A percentile compares a stretch with the other conserved stretches of the same genome.
These are phyloP conservation scores for Diorhabda carinulata DNA, from an alignment of 1,140 invertebrate species.

Conservation along the genomic window DNA sequence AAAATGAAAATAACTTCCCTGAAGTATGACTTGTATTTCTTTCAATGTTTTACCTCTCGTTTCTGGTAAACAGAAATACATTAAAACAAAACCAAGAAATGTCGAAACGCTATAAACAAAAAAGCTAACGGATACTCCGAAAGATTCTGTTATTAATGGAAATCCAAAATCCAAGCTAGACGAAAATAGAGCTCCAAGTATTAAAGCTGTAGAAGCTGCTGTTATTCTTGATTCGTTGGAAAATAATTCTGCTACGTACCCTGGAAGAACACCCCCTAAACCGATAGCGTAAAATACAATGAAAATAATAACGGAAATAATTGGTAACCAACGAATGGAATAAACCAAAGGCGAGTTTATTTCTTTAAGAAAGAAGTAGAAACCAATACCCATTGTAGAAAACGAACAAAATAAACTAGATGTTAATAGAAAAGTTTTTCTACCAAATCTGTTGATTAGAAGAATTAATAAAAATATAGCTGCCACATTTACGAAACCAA, in stretches of 20 bases:
- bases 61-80: background rate
- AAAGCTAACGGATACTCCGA: background rate
- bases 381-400: background rate
- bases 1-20: too few relatives aligned
- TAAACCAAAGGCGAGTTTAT: background rate
- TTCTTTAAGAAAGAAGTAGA: background rate
- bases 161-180: background rate
- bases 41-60: background rate
- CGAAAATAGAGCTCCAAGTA: background rate
- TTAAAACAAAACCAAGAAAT: background rate
- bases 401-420: background rate
- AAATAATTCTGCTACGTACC: background rate
- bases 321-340: background rate
- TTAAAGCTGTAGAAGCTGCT: background rate
- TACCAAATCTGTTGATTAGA: background rate
- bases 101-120: background rate
- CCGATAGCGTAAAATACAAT: background rate
- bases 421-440: background rate
- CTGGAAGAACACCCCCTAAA: background rate
- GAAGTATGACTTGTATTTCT: background rate
- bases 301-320: background rate
- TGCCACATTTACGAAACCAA: background rate
- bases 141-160: background rate
- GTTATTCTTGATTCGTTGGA: background rate
- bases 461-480: background rate